Evolutionary conservation across 2,888 invertebrate genomes (phyloP).

Genomic region (Ennomos erosarius): DNA sequence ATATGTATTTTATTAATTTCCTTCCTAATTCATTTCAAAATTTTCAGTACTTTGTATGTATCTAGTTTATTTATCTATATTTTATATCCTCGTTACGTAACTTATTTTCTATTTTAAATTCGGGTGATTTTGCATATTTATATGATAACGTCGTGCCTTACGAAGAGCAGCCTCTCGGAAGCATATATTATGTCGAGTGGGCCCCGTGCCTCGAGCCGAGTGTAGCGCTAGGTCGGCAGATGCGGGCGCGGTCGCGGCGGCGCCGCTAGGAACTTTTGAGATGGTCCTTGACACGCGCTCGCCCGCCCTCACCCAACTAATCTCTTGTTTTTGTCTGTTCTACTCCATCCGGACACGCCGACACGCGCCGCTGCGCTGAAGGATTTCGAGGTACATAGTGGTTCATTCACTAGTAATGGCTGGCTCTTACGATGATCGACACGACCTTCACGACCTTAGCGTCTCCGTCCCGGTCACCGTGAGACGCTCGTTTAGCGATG

Average conservation of each 20-base stretch:
- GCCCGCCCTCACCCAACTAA: constrained; percentile 85
- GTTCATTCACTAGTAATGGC: constrained; percentile 83
- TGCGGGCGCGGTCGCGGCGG: constrained; percentile 3
- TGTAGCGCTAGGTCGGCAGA: constrained; percentile 31
- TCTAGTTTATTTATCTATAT: constrained; percentile 41
- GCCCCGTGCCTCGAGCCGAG: too few relatives aligned
- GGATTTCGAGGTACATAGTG: constrained; percentile 94
- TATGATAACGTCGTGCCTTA: constrained; percentile 55
- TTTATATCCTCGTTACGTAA: constrained; percentile 34
- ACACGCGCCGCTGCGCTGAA: constrained; percentile 88
- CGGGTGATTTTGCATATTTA: constrained; percentile 63
- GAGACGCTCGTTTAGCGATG: constrained; percentile 72
- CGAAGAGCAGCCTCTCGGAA: constrained; percentile 66
- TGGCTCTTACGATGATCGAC: constrained; percentile 78
- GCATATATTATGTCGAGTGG: too few relatives aligned
- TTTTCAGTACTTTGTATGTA: constrained; percentile 55
- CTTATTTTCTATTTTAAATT: constrained; percentile 52
- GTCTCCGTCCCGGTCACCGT: constrained; percentile 73
- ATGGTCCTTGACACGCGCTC: constrained; percentile 92
- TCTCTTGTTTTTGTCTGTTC: constrained; percentile 88
- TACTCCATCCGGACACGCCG: constrained; percentile 89
- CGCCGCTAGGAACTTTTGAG: constrained; percentile 93
- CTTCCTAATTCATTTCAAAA: constrained; percentile 50
- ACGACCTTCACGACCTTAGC: constrained; percentile 70
- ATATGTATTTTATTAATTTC: constrained; percentile 56